Evolutionary conservation across 2,797 vertebrate species (phyloP).

Genomic region (Cyprinodon diabolis): DNA sequence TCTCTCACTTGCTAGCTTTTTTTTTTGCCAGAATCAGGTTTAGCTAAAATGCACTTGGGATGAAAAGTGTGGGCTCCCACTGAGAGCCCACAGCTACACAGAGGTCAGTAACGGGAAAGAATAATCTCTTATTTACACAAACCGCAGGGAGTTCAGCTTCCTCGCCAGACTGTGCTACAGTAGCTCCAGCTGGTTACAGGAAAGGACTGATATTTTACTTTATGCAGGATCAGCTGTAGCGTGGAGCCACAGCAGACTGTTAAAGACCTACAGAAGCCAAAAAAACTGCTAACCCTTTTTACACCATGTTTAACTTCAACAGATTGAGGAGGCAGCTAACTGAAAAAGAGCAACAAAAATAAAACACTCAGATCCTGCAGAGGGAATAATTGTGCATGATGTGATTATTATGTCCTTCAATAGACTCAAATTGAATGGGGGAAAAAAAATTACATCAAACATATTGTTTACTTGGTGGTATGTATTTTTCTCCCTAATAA

Average conservation of each 20-base stretch:
- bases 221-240: conserved; percentile 23
- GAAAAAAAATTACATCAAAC: neutral
- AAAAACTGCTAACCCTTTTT: neutral
- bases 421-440: neutral
- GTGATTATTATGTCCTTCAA: neutral
- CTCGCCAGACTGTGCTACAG: conserved; percentile 20
- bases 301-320: neutral
- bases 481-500: conserved; percentile 14
- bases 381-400: neutral
- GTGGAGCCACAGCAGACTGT: conserved; percentile 14
- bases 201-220: conserved; percentile 26
- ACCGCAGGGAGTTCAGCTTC: conserved; percentile 38
- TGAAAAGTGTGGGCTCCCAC: conserved; percentile 35
- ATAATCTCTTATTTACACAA: conserved; percentile 55
- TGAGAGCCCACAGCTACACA: conserved; percentile 32
- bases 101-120: conserved; percentile 28
- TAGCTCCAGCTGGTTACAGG: conserved; percentile 27
- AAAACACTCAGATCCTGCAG: neutral
- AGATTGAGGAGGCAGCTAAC: neutral
- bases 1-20: neutral
- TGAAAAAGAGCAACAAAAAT: neutral
- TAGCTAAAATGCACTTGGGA: conserved; percentile 16
- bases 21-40: conserved; percentile 17
- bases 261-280: conserved; percentile 15
- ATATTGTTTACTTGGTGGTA: neutral